Evolutionary conservation across 2,888 invertebrate genomes (phyloP).

Genomic region (Dascillus cervinus): DNA sequence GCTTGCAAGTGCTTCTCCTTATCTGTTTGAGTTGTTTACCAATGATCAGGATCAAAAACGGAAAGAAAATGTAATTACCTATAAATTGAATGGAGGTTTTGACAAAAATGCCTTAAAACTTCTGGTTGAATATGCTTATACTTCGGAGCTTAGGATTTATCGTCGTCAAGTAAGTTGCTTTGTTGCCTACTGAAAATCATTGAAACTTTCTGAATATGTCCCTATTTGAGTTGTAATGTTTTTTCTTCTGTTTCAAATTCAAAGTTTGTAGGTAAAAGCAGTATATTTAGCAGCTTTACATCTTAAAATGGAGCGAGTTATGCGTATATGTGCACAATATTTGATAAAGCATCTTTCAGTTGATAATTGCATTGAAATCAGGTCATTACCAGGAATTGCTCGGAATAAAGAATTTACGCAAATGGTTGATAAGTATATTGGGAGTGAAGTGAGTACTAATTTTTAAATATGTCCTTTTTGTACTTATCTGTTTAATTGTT

Average conservation of each 20-base stretch:
- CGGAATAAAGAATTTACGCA: conserved; percentile 52
- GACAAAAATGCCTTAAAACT: conserved; percentile 63
- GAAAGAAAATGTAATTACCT: conserved; percentile 47
- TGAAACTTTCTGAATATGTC: conserved; percentile 3
- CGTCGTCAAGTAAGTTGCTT: conserved; percentile 39
- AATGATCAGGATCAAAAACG: conserved; percentile 46
- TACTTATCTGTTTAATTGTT: conserved; percentile 3
- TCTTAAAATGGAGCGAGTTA: conserved; percentile 68
- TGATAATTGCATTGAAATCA: conserved; percentile 51
- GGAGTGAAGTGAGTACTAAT: conserved; percentile 53
- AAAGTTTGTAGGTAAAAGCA: conserved; percentile 53
- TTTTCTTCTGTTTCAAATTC: conserved; percentile 2
- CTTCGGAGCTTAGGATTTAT: conserved; percentile 54
- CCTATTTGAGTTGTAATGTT: background rate
- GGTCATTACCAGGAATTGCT: conserved; percentile 55
- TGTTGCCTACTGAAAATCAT: background rate
- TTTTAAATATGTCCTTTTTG: too few relatives aligned
- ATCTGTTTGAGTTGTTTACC: conserved; percentile 66
- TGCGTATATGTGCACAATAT: conserved; percentile 62
- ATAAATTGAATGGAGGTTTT: conserved; percentile 56
- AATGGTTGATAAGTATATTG: conserved; percentile 63
- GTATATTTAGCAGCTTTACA: conserved; percentile 74
- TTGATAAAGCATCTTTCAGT: conserved; percentile 58
- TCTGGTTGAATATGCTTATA: conserved; percentile 78
- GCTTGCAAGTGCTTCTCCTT: conserved; percentile 69